phyloP scores from a whole-genome alignment of 2,113 vertebrate species.

The Origma solitaria region DNA sequence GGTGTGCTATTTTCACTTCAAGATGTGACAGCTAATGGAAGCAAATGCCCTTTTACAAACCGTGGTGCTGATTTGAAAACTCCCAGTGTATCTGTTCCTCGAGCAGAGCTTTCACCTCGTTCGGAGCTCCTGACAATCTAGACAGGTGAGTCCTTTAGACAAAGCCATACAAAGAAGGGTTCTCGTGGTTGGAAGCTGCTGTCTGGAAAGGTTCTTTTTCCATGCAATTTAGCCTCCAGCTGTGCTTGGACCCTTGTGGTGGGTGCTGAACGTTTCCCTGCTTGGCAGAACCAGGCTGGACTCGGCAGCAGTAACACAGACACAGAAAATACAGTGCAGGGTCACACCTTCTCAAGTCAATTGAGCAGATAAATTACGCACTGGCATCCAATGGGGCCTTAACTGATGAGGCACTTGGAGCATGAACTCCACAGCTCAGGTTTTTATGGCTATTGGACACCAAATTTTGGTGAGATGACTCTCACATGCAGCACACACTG shows the following conservation, averaged over 20 bases:
- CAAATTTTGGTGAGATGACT: neutral
- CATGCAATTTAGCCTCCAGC: neutral
- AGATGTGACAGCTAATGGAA: neutral
- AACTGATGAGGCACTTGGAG: neutral
- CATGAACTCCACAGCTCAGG: neutral
- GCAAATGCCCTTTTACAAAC: neutral
- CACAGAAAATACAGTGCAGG: neutral
- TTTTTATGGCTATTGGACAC: neutral
- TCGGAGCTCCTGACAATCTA: neutral
- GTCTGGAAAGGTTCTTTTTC: neutral
- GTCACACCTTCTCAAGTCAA: neutral
- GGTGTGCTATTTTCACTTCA: neutral
- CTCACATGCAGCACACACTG: fast-evolving
- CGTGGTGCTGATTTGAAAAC: neutral
- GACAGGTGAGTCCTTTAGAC: neutral
- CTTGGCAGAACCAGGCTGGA: neutral
- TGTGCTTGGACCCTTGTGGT: neutral
- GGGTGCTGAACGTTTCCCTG: fast-evolving
- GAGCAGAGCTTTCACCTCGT: neutral
- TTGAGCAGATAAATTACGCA: neutral
- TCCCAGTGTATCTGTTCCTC: neutral
- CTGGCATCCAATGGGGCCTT: neutral
- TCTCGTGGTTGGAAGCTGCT: neutral
- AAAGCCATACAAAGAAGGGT: neutral
- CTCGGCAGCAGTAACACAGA: neutral